A percentile compares a stretch with the other conserved stretches of the same genome.
phyloP scores from a whole-genome alignment of 2,113 vertebrate species.

The Xiphophorus maculatus region DNA sequence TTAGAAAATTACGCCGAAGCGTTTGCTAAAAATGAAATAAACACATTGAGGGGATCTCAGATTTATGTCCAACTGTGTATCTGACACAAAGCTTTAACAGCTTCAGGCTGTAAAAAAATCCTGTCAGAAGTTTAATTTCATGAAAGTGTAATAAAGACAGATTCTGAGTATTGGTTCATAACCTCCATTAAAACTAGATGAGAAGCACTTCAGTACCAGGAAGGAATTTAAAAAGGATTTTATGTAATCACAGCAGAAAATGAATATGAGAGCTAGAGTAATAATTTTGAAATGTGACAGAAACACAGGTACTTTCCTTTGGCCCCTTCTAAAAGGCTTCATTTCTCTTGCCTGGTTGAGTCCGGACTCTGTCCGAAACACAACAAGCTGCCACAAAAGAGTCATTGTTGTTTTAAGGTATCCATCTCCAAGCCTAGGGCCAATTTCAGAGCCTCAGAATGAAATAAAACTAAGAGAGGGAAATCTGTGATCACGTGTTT shows the following conservation, averaged over 20 bases:
- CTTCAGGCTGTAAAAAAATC: neutral
- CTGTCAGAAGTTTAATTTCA: neutral
- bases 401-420: slow-evolving; percentile 19
- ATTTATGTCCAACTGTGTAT: neutral
- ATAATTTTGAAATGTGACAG: neutral
- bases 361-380: slow-evolving; percentile 18
- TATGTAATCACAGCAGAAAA: slow-evolving; percentile 1
- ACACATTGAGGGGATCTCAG: neutral
- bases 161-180: neutral
- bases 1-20: neutral
- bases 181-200: neutral
- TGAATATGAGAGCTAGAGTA: neutral
- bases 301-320: neutral
- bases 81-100: neutral
- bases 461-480: slow-evolving; percentile 32
- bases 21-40: neutral
- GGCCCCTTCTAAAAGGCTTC: neutral
- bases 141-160: neutral
- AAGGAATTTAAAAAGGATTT: neutral
- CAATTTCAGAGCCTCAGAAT: slow-evolving; percentile 18
- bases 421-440: neutral
- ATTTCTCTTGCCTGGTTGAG: neutral
- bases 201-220: neutral
- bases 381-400: neutral
- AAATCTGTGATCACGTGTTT: slow-evolving; percentile 23